A percentile compares a stretch with the other conserved stretches of the same genome.
Evolutionary conservation across 2,113 vertebrate species (phyloP).

Genomic region (Eptesicus fuscus): DNA sequence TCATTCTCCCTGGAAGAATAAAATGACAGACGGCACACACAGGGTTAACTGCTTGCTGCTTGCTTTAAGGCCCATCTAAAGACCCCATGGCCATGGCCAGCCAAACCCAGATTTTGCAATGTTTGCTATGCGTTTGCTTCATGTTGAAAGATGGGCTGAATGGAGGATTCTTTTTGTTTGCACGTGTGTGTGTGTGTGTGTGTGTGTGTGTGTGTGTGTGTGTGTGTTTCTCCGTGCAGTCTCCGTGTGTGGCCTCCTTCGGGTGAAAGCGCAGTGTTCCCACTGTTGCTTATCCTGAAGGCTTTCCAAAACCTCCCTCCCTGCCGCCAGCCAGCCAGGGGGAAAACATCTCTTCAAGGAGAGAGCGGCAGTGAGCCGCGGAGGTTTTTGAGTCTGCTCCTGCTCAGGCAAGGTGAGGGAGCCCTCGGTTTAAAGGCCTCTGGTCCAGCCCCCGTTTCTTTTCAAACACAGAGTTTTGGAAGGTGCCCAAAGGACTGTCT

Average conservation of each 20-base stretch:
- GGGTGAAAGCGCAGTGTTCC: conserved; percentile 55
- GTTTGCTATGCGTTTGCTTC: conserved; percentile 43
- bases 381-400: background rate
- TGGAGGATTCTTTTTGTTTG: conserved; percentile 75
- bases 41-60: conserved; percentile 6
- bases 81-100: background rate
- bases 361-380: background rate
- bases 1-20: background rate
- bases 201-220: conserved; percentile 49
- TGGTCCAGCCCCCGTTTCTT: background rate
- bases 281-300: conserved; percentile 70
- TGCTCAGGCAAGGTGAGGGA: background rate
- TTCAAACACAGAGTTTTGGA: background rate
- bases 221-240: background rate
- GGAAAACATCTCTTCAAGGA: background rate
- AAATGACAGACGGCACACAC: background rate
- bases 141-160: conserved; percentile 69
- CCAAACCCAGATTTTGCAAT: conserved; percentile 58
- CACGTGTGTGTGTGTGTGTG: conserved; percentile 50
- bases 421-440: background rate
- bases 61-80: background rate
- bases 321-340: background rate
- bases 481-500: conserved; percentile 10
- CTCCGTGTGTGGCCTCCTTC: conserved; percentile 78
- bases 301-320: conserved; percentile 73